Conservation (phyloP, 2,888 invertebrate genomes). For the Mactromeris polynyma region DNA sequence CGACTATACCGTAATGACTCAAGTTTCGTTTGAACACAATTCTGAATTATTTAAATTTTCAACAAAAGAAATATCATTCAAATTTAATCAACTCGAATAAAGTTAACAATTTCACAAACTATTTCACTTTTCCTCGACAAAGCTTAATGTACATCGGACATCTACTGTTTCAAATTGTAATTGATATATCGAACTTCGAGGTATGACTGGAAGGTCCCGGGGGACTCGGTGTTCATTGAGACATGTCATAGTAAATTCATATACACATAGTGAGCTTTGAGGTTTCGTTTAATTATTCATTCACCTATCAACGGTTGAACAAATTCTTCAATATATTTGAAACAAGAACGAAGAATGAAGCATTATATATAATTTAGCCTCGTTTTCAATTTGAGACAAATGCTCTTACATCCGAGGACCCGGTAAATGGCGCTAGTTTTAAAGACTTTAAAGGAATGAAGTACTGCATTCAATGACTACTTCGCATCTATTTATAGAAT, state of each 20-base stretch:
- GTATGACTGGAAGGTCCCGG: neutral
- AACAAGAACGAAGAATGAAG: neutral
- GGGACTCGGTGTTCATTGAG: constrained; percentile 18
- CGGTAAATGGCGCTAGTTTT: neutral
- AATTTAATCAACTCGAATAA: neutral
- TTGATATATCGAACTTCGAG: neutral
- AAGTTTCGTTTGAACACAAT: neutral
- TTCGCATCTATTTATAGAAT: neutral
- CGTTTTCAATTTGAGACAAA: neutral
- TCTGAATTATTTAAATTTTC: neutral
- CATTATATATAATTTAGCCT: neutral
- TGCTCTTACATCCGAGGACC: neutral
- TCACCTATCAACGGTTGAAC: neutral
- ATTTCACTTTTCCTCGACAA: neutral
- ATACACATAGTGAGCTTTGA: neutral
- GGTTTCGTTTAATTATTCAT: constrained; percentile 1
- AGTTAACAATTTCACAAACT: neutral
- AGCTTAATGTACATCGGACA: neutral
- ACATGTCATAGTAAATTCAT: constrained; percentile 26
- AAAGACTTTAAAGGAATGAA: too few relatives aligned
- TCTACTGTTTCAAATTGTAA: constrained; percentile 5
- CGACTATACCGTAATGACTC: neutral
- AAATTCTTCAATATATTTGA: constrained; percentile 5
- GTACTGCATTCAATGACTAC: too few relatives aligned
- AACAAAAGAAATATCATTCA: neutral